Conservation (phyloP, 2,797 vertebrate species). For the Sylvilagus floridanus region DNA sequence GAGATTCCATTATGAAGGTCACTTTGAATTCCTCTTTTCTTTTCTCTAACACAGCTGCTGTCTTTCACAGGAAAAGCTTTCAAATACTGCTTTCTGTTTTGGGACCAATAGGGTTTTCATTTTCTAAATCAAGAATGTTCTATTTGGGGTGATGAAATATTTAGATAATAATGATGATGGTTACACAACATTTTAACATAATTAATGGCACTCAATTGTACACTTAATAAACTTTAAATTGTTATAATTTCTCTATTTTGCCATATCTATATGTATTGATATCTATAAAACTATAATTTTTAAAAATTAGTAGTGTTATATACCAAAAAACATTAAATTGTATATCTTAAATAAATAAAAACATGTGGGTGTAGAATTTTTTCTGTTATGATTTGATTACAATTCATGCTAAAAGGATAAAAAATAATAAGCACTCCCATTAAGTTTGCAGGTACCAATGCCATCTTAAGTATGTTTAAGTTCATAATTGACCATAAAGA, state of each 20-base stretch:
- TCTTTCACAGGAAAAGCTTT: not conserved
- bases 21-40: not conserved
- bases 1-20: not conserved
- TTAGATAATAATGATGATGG: not conserved
- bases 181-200: not conserved
- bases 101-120: not conserved
- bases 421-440: too few species aligned
- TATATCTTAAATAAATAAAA: not conserved
- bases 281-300: not conserved
- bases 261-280: not conserved
- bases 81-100: not conserved
- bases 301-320: not conserved
- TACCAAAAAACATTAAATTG: not conserved
- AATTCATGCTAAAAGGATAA: not conserved
- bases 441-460: too few species aligned
- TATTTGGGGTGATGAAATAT: not conserved
- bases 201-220: not conserved
- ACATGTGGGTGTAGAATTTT: not conserved
- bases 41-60: not conserved
- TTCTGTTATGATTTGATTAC: constrained; percentile 42
- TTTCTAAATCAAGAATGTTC: constrained; percentile 33
- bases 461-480: too few species aligned
- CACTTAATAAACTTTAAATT: not conserved
- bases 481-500: too few species aligned
- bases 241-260: not conserved